Evolutionary conservation across 2,888 invertebrate species (phyloP), one percentile per base, ranked within the genome.

Genomic region (Aproaerema taeniolella): DNA sequence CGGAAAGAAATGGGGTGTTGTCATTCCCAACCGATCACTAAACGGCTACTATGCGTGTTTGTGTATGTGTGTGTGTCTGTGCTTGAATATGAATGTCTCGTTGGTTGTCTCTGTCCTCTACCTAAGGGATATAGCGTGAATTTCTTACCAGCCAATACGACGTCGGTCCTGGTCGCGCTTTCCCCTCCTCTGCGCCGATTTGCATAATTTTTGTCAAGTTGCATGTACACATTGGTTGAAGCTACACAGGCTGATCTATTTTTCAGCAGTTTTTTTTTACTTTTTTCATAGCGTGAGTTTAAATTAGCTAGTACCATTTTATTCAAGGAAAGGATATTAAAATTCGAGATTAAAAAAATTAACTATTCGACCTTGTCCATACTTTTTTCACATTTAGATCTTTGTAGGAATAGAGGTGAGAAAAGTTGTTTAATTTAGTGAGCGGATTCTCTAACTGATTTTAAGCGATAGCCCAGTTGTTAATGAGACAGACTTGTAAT

Each of bases 281-380:
- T n/a, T n/a, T n/a, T n/a, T n/a, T n/a, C 47, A 61, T 51, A 53
- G 51, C 46, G 0, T 50, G 58, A 20, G 4, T 6, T 7, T 20
- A 20, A 7, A 20, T 20, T 20, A 20, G 7, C 4, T 20, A 20
- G 20, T 6, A 20, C 4, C 20, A 6, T 4, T 20, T n/a, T n/a
- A n/a, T n/a, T n/a, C n/a, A n/a, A n/a, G 20, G 7, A 20, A 20
- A 7, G 20, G 5, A 20, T 20, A 20, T 20, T 7, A 20, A 20
- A 20, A 20, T 20, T 20, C 20, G 4, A 20, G 20, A 20, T 20
- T 20, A 20, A 20, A 7, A 6, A 20, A 20, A 20, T 20, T 20
- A 20, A 20, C 7, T 20, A 6, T 20, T 20, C 7, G 20, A 7
- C 5, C 5, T 20, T 20, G 7, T 20, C 5, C 7, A 20, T 20